Evolutionary conservation across 2,113 vertebrate species (phyloP).

Genomic region (Fulica atra): DNA sequence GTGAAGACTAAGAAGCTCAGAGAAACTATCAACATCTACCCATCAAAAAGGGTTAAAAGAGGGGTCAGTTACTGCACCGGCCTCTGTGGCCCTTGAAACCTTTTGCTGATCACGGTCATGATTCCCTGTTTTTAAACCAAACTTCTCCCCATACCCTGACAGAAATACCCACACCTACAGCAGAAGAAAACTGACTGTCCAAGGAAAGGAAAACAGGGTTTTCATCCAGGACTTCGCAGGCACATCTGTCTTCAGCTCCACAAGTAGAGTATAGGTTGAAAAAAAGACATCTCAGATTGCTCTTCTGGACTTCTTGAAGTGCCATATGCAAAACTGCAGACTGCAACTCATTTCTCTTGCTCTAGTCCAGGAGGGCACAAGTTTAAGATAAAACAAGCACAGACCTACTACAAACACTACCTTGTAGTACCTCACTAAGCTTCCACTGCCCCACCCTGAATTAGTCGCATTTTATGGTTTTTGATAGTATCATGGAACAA

Average conservation of each 20-base stretch:
- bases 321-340: neutral
- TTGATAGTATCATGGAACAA: neutral
- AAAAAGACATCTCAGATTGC: neutral
- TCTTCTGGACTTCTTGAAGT: neutral
- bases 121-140: neutral
- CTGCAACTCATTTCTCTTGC: neutral
- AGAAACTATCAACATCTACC: neutral
- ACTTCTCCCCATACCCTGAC: neutral
- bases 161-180: neutral
- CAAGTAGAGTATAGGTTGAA: neutral
- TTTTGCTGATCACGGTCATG: neutral
- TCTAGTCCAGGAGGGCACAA: neutral
- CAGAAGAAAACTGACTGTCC: neutral
- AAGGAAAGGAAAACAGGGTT: neutral
- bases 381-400: neutral
- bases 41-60: neutral
- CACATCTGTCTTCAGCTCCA: neutral
- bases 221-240: neutral
- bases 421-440: neutral
- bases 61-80: conserved; percentile 13
- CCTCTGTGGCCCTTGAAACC: neutral
- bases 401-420: neutral
- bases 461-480: neutral
- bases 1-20: neutral
- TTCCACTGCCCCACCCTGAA: neutral